Evolutionary conservation across 2,888 invertebrate genomes (phyloP).

Genomic region (Cenopis cana): DNA sequence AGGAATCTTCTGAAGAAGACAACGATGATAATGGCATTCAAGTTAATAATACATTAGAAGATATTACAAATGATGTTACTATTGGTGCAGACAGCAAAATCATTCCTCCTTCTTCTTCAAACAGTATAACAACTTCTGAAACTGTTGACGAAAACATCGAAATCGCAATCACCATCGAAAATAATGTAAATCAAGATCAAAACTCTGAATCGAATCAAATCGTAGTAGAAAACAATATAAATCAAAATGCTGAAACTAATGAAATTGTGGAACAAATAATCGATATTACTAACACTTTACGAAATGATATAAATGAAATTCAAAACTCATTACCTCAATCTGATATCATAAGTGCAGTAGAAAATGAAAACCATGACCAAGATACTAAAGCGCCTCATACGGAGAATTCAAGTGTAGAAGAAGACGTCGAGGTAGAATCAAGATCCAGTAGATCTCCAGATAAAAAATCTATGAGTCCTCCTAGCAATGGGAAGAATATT

Average conservation of each 20-base stretch:
- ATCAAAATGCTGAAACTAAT: not conserved
- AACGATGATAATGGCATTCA: constrained; percentile 25
- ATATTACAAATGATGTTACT: constrained; percentile 2
- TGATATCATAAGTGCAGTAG: not conserved
- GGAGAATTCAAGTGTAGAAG: not conserved
- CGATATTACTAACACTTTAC: constrained; percentile 8
- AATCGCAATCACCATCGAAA: not conserved
- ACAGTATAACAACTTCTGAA: constrained; percentile 12
- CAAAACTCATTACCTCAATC: constrained; percentile 4
- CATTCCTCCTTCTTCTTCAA: not conserved
- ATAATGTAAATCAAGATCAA: not conserved
- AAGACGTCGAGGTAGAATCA: constrained; percentile 35
- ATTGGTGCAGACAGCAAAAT: not conserved
- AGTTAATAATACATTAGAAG: not conserved
- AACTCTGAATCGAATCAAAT: not conserved
- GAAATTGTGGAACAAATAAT: constrained; percentile 1
- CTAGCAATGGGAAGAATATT: constrained; percentile 40
- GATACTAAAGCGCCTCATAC: not conserved
- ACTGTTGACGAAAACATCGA: constrained; percentile 6
- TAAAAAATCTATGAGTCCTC: constrained; percentile 41
- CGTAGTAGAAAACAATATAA: constrained; percentile 1
- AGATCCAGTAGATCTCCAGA: constrained; percentile 45
- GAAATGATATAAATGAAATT: constrained; percentile 9
- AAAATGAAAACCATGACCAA: not conserved
- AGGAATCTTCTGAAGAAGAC: constrained; percentile 33